Conservation (phyloP, 2,113 vertebrate species). For the Bufo bufo region DNA sequence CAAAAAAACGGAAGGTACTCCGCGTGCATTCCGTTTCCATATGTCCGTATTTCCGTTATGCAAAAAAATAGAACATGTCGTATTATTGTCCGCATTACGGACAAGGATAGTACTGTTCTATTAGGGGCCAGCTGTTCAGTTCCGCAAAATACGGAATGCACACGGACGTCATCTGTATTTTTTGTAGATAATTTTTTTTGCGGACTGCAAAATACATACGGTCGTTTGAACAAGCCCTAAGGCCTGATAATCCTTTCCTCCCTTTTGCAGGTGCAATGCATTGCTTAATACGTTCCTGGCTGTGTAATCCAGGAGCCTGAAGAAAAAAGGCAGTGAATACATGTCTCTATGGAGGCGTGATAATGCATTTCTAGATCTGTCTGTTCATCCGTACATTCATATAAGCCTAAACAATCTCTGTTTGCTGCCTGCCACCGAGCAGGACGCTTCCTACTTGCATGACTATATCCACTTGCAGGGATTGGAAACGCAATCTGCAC, state of each 20-base stretch:
- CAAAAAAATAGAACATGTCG: too few species aligned
- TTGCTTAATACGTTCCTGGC: neutral
- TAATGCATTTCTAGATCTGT: neutral
- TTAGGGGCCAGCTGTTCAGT: too few species aligned
- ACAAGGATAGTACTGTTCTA: too few species aligned
- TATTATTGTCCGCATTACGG: too few species aligned
- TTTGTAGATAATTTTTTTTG: too few species aligned
- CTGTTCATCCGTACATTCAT: slow-evolving; percentile 5
- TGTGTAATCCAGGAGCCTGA: neutral
- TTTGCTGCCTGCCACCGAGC: slow-evolving; percentile 18
- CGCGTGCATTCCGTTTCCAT: too few species aligned
- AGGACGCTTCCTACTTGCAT: slow-evolving; percentile 20
- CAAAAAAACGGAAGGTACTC: too few species aligned
- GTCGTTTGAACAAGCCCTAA: too few species aligned
- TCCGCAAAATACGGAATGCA: too few species aligned
- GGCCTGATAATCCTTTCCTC: neutral
- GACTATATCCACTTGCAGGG: slow-evolving; percentile 17
- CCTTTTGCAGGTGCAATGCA: neutral
- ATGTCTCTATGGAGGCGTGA: neutral
- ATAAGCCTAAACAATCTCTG: neutral
- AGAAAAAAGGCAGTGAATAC: neutral
- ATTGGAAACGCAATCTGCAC: slow-evolving; percentile 40
- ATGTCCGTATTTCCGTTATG: too few species aligned
- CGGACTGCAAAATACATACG: too few species aligned
- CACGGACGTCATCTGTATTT: too few species aligned